These are phyloP conservation scores for Yponomeuta plumbellus DNA, from an alignment of 2,888 invertebrate genomes.

Conservation along the genomic window DNA sequence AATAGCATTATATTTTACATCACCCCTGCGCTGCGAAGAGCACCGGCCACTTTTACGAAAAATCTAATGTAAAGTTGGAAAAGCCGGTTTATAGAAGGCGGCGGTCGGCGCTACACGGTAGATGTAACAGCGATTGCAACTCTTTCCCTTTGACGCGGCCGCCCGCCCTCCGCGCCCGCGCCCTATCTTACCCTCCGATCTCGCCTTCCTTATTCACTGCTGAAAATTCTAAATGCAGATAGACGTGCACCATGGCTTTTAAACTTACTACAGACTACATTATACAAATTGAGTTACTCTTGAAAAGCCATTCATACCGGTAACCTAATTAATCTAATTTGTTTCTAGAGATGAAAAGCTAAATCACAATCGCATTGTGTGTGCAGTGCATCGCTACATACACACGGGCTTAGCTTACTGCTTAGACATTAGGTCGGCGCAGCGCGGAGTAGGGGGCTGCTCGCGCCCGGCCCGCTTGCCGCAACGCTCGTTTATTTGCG, in stretches of 20 bases:
- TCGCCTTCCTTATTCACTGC: constrained; percentile 57
- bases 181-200: constrained; percentile 64
- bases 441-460: constrained; percentile 23
- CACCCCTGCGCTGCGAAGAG: not conserved
- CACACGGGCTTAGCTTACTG: not conserved
- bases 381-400: not conserved
- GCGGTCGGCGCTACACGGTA: constrained; percentile 28
- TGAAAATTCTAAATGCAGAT: constrained; percentile 60
- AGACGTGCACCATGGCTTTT: constrained; percentile 58
- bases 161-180: constrained; percentile 30
- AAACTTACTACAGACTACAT: constrained; percentile 61
- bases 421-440: constrained; percentile 18
- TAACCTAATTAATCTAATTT: not conserved
- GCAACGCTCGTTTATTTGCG: constrained; percentile 70
- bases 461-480: constrained; percentile 45
- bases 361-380: constrained; percentile 7
- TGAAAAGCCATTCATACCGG: not conserved
- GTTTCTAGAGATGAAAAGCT: not conserved
- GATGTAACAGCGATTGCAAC: constrained; percentile 41
- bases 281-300: constrained; percentile 43
- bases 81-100: constrained; percentile 16
- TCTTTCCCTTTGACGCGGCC: constrained; percentile 35
- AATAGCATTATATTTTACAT: not conserved
- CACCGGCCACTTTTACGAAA: not conserved
- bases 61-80: constrained; percentile 8